Percentiles rank a stretch among this genome's conserved stretches.
Evolutionary conservation across 2,113 vertebrate species (phyloP).

Genomic region (Sturnira hondurensis): DNA sequence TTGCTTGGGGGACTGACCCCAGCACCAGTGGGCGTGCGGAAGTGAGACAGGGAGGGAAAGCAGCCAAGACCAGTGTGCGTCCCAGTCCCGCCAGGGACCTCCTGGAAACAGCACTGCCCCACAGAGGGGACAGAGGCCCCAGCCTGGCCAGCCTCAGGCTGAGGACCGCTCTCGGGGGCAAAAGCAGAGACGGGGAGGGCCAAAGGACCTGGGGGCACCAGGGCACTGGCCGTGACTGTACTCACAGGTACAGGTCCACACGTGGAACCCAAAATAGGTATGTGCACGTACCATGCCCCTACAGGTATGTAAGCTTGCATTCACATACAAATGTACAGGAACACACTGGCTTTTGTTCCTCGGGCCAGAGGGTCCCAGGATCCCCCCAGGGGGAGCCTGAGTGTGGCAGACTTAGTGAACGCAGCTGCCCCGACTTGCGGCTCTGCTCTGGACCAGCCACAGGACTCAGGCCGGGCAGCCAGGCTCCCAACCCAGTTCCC

Average conservation of each 20-base stretch:
- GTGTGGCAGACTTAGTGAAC: neutral
- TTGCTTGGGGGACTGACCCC: neutral
- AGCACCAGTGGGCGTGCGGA: neutral
- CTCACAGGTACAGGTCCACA: neutral
- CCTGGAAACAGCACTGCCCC: neutral
- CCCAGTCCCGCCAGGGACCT: neutral
- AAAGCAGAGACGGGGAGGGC: accelerated
- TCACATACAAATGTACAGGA: neutral
- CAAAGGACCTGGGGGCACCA: accelerated
- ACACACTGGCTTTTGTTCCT: neutral
- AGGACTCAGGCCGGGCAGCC: no score
- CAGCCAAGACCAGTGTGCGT: neutral
- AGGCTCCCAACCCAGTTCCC: neutral
- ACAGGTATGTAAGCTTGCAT: neutral
- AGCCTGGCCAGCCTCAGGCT: neutral
- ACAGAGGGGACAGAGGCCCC: neutral
- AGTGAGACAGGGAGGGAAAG: neutral
- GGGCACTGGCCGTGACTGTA: accelerated
- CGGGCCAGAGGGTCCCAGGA: neutral
- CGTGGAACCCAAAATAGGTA: neutral
- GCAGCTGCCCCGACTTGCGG: neutral
- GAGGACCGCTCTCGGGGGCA: neutral
- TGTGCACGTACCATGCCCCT: accelerated
- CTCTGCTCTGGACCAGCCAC: neutral
- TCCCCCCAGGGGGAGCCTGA: neutral